These are phyloP conservation scores for Panurus biarmicus DNA, from an alignment of 2,113 vertebrate species.

Conservation along the genomic window DNA sequence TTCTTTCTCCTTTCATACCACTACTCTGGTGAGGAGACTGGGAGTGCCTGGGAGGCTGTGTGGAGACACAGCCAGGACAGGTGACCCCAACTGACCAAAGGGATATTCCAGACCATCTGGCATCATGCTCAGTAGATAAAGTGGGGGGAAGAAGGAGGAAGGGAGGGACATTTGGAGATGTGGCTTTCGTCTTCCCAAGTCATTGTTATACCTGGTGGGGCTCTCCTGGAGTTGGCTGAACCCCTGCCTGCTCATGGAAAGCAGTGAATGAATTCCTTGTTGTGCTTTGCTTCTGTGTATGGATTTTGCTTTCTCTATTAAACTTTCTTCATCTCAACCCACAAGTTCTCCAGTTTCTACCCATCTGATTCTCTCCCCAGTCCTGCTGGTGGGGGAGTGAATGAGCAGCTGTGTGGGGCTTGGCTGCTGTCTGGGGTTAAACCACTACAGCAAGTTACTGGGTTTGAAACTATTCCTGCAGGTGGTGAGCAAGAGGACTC, in stretches of 20 bases:
- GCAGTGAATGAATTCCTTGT: not conserved
- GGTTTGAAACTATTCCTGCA: not conserved
- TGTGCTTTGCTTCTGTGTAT: not conserved
- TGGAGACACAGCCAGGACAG: not conserved
- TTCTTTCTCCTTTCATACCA: not conserved
- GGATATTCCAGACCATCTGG: not conserved
- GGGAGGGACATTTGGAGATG: not conserved
- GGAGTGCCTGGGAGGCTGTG: fast-evolving
- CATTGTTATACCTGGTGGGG: not conserved
- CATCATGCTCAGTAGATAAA: not conserved
- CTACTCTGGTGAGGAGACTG: not conserved
- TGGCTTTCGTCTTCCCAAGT: not conserved
- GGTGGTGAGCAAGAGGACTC: not conserved
- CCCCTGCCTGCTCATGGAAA: not conserved
- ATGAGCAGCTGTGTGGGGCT: not conserved
- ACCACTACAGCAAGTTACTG: not conserved
- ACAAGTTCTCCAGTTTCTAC: not conserved
- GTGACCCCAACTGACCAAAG: not conserved
- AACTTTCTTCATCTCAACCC: not conserved
- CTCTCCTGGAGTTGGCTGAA: not conserved
- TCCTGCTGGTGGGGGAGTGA: fast-evolving
- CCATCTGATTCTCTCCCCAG: not conserved
- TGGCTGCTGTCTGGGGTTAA: not conserved
- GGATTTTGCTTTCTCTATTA: not conserved
- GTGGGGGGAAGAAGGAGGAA: not conserved